Percentiles rank a stretch among this genome's conserved stretches.
phyloP scores from a whole-genome alignment of 1,140 invertebrate genomes.

The Drosophila pseudoananassae region DNA sequence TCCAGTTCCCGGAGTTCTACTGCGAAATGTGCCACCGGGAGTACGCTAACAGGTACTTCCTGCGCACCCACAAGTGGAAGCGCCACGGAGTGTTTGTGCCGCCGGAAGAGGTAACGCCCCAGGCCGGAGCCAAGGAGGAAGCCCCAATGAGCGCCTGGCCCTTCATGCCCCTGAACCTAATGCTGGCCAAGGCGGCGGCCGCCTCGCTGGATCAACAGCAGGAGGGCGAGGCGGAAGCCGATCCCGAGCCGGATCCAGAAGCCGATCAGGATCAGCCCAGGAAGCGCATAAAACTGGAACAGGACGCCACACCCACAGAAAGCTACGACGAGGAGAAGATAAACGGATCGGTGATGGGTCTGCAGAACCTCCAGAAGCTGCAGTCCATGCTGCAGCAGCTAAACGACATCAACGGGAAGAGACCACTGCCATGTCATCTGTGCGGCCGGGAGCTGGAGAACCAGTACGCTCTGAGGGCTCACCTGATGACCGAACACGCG shows the following conservation, averaged over 20 bases:
- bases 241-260: constrained; percentile 15
- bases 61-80: constrained; percentile 95
- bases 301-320: constrained; percentile 17
- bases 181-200: constrained; percentile 85
- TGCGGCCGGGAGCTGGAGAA: constrained; percentile 88
- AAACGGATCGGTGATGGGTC: constrained; percentile 48
- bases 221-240: constrained; percentile 12
- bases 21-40: constrained; percentile 98
- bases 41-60: constrained; percentile 97
- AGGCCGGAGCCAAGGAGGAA: constrained; percentile 43
- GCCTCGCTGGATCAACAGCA: constrained; percentile 41
- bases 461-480: constrained; percentile 86
- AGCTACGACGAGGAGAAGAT: constrained; percentile 47
- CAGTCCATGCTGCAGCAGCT: constrained; percentile 96
- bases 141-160: constrained; percentile 83
- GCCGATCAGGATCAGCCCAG: constrained; percentile 35
- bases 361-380: constrained; percentile 91
- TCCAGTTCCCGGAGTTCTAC: constrained; percentile 94
- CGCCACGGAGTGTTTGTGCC: constrained; percentile 89
- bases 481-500: constrained; percentile 87
- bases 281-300: constrained; percentile 77
- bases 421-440: constrained; percentile 85
- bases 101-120: constrained; percentile 79
- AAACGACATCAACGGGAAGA: constrained; percentile 89
- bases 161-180: constrained; percentile 87